Conservation (phyloP, 2,888 invertebrate genomes). For the Drosophila maculinotata region DNA sequence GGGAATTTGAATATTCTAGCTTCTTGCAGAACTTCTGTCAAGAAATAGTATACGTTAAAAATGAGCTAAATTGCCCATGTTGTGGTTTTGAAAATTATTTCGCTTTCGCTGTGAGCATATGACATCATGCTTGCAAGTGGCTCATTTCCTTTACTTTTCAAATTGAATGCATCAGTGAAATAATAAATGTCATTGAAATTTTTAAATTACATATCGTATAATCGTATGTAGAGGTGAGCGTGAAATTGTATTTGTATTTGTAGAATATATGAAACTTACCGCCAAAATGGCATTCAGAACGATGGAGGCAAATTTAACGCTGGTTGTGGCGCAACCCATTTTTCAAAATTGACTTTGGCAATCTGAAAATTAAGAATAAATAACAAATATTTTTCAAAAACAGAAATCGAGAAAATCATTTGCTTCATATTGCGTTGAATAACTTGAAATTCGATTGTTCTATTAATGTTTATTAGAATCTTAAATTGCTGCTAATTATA, state of each 20-base stretch:
- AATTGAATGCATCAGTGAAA: constrained; percentile 42
- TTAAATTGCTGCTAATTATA: constrained; percentile 9
- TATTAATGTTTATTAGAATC: constrained; percentile 17
- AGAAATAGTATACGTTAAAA: constrained; percentile 10
- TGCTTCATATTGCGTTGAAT: constrained; percentile 21
- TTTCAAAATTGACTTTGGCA: constrained; percentile 31
- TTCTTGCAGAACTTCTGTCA: constrained; percentile 29
- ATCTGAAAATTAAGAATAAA: constrained; percentile 26
- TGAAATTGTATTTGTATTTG: not conserved
- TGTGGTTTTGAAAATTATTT: constrained; percentile 20
- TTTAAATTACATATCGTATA: constrained; percentile 10
- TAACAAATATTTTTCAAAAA: not conserved
- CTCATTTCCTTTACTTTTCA: constrained; percentile 19
- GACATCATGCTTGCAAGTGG: constrained; percentile 54
- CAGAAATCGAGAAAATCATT: not conserved
- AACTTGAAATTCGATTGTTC: constrained; percentile 17
- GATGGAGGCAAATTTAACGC: constrained; percentile 77
- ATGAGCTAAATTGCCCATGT: constrained; percentile 12
- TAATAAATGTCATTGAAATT: constrained; percentile 34
- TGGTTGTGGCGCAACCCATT: constrained; percentile 81
- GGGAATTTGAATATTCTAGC: constrained; percentile 14
- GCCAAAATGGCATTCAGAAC: constrained; percentile 79
- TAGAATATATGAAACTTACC: constrained; percentile 68
- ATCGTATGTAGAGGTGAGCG: not conserved
- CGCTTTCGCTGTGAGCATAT: constrained; percentile 28